Evolutionary conservation across 2,797 vertebrate species (phyloP).

Genomic region (Sparus aurata): DNA sequence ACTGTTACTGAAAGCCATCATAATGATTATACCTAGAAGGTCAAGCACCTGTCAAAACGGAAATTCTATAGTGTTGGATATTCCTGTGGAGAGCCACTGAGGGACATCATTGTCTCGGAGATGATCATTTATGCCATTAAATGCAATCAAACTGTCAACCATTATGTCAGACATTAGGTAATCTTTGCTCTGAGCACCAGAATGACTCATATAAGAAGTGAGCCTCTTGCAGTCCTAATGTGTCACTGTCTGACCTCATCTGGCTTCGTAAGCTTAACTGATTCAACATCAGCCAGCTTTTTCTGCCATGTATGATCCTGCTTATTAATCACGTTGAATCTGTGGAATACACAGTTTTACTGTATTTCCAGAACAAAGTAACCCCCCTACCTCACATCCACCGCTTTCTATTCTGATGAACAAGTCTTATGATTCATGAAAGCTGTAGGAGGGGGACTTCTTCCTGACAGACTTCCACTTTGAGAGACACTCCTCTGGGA

Average conservation of each 20-base stretch:
- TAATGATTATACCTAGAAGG: slow-evolving; percentile 43
- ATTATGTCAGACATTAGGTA: slow-evolving; percentile 56
- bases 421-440: slow-evolving; percentile 67
- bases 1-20: slow-evolving; percentile 33
- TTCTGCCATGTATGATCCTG: slow-evolving; percentile 36
- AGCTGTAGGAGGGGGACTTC: slow-evolving; percentile 44
- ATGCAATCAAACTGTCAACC: slow-evolving; percentile 55
- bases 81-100: slow-evolving; percentile 35
- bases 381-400: background rate
- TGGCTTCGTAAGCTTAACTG: slow-evolving; percentile 44
- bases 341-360: slow-evolving; percentile 27
- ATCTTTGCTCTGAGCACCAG: slow-evolving; percentile 53
- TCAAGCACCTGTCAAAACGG: slow-evolving; percentile 62
- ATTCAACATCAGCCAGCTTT: slow-evolving; percentile 23
- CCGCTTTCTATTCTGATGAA: slow-evolving; percentile 57
- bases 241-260: slow-evolving; percentile 57
- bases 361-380: slow-evolving; percentile 52
- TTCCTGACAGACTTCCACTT: slow-evolving; percentile 68
- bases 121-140: slow-evolving; percentile 62
- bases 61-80: slow-evolving; percentile 48
- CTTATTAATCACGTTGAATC: slow-evolving; percentile 35
- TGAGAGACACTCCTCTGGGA: slow-evolving; percentile 69
- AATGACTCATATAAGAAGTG: slow-evolving; percentile 60
- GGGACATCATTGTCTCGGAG: slow-evolving; percentile 45
- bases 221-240: slow-evolving; percentile 34